These are phyloP conservation scores for Steinernema feltiae DNA, from an alignment of 1,140 invertebrate genomes.

Conservation along the genomic window DNA sequence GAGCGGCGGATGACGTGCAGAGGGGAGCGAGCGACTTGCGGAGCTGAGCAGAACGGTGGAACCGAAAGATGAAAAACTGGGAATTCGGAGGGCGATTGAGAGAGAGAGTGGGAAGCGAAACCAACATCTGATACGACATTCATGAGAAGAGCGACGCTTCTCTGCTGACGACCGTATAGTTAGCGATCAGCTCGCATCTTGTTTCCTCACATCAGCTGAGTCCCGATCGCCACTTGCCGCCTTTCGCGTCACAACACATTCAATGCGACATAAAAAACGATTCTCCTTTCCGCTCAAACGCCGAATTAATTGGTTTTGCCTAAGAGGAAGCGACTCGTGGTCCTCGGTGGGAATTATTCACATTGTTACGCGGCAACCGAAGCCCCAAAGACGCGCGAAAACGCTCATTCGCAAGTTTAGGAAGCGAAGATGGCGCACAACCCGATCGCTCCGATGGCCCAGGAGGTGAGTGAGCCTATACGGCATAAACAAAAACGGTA, in stretches of 20 bases:
- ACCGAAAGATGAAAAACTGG: too few species aligned
- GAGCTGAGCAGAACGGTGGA: neutral
- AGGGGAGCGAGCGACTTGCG: too few species aligned
- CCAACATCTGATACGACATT: too few species aligned
- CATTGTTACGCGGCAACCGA: neutral
- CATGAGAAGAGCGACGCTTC: neutral
- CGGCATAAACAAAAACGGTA: neutral
- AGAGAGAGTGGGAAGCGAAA: too few species aligned
- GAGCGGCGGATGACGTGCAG: neutral
- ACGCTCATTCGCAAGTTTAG: neutral
- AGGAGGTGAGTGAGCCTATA: neutral
- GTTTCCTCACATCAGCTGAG: neutral
- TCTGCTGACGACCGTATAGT: neutral
- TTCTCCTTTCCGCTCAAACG: neutral
- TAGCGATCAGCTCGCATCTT: neutral
- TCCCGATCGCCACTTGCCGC: neutral
- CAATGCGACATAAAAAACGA: neutral
- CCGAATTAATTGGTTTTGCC: too few species aligned
- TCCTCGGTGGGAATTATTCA: neutral
- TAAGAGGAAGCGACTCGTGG: too few species aligned
- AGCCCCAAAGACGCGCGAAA: neutral
- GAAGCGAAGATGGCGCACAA: neutral
- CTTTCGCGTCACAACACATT: neutral
- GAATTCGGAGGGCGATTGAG: too few species aligned
- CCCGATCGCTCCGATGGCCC: neutral